Base-by-base conservation (phyloP, 2,113 vertebrate species). In the Sprattus sprattus region DNA sequence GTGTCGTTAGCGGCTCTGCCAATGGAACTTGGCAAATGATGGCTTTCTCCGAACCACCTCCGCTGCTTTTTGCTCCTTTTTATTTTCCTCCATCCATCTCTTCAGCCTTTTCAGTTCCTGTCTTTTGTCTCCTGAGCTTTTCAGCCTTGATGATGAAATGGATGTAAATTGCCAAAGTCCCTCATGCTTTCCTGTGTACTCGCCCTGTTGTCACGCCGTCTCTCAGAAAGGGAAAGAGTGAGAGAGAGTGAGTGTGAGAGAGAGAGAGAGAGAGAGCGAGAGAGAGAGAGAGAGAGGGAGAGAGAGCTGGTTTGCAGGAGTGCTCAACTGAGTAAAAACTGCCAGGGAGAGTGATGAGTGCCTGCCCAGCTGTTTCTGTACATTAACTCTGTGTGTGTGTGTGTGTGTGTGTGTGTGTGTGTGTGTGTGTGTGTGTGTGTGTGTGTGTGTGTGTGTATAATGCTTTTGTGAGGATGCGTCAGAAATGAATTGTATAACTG, bases 351-450 rank as follows among this genome's bases (percentile, higher is more conserved):
- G 71, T 78, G 28, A 32, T 39, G 71, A 78, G 71, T 32, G 28
- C 25, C 71, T 78, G 71, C 25, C 28, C 25, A 78, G 28, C 71
- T 78, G 71, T 78, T 78, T 39, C 28, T 78, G 25, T 78, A 71
- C 64, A 25, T 25, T 71, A 71, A 71, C 2, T 71, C 6, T 71
- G 64, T 71, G 64, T 83, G 83, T 86, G 54, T 84, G 80, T 49
- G 46, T 71, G n/a, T 71, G n/a, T 71, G n/a, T 83, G 83, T 78
- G 28, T 2, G 20, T 83, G 81, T 2, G 44, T 80, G 85, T 80
- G 83, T 89, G 81, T 28, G 82, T 87, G 22, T 88, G 83, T 85
- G 47, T 83, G 54, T 85, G 71, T 52, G 84, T 18, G 80, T 45
- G 71, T 39, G 45, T 45, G 81, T 82, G 47, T 82, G 71, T 54